Percentiles rank a stretch among this genome's conserved stretches.
Conservation (phyloP, 2,888 invertebrate species). For the Cryptocephalus moraei region DNA sequence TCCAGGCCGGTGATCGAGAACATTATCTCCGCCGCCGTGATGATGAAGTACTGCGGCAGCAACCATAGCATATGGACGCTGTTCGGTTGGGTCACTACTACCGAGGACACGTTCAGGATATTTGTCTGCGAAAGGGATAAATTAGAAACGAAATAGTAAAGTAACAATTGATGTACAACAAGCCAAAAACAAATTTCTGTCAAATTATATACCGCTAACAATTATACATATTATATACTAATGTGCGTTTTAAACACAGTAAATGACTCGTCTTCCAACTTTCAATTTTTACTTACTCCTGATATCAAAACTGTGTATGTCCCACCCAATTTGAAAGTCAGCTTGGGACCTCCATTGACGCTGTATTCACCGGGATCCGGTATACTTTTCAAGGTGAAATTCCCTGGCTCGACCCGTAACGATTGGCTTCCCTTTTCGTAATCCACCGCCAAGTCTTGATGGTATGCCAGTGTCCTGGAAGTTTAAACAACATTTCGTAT, state of each 20-base stretch:
- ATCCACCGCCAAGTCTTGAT: not conserved
- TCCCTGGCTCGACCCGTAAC: slow-evolving; percentile 5
- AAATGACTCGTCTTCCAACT: not conserved
- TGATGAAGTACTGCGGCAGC: slow-evolving; percentile 84
- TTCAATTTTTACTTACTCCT: too few species aligned
- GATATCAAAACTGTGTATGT: slow-evolving; percentile 42
- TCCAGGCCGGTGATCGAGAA: slow-evolving; percentile 92
- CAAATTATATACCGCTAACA: slow-evolving; percentile 8
- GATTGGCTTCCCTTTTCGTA: slow-evolving; percentile 4
- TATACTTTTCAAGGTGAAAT: slow-evolving; percentile 5
- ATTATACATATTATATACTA: too few species aligned
- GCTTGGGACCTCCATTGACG: slow-evolving; percentile 12
- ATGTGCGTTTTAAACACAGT: too few species aligned
- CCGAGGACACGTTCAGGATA: not conserved
- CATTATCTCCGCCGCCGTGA: slow-evolving; percentile 91
- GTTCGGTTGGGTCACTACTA: slow-evolving; percentile 55
- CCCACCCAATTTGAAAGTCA: slow-evolving; percentile 47
- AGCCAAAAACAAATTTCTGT: slow-evolving; percentile 1
- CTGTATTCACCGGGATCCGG: slow-evolving; percentile 15
- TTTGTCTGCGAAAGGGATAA: too few species aligned
- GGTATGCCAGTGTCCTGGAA: slow-evolving; percentile 10
- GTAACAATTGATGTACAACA: too few species aligned
- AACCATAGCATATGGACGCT: slow-evolving; percentile 74
- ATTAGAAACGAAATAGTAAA: too few species aligned
- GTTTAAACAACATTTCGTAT: not conserved